phyloP scores from a whole-genome alignment of 2,113 vertebrate genomes.

The Chascanopsetta lugubris region DNA sequence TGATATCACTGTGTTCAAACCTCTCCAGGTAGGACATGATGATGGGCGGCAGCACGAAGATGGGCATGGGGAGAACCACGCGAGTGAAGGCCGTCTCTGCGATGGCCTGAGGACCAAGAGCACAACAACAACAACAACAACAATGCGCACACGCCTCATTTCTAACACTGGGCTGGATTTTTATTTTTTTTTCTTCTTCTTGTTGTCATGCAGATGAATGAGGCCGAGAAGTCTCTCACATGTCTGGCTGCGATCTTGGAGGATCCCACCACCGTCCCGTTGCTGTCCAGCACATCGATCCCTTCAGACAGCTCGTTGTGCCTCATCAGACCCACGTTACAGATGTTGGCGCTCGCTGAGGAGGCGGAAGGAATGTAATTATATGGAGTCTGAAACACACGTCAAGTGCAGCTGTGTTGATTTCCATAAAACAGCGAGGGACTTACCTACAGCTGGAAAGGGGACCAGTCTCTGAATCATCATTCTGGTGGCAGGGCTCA shows the following conservation, averaged over 20 bases:
- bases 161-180: slow-evolving; percentile 40
- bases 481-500: slow-evolving; percentile 91
- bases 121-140: too few relatives aligned
- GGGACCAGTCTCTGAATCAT: slow-evolving; percentile 96
- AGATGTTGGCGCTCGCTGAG: slow-evolving; percentile 95
- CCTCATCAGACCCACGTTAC: slow-evolving; percentile 97
- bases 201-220: slow-evolving; percentile 35
- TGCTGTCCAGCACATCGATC: slow-evolving; percentile 90
- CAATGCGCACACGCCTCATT: slow-evolving; percentile 58
- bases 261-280: slow-evolving; percentile 91
- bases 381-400: not conserved
- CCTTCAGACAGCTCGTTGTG: slow-evolving; percentile 94
- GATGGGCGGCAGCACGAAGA: slow-evolving; percentile 96
- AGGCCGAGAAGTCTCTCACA: slow-evolving; percentile 74
- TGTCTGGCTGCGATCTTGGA: slow-evolving; percentile 94
- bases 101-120: slow-evolving; percentile 85
- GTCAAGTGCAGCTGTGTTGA: not conserved
- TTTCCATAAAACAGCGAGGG: too few relatives aligned
- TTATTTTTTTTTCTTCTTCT: slow-evolving; percentile 44
- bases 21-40: slow-evolving; percentile 98
- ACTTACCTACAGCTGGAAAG: slow-evolving; percentile 96
- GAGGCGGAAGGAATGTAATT: not conserved
- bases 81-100: slow-evolving; percentile 94
- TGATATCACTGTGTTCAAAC: slow-evolving; percentile 74
- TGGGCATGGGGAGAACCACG: slow-evolving; percentile 96